These are phyloP conservation scores for Oenanthe oenanthe DNA, from an alignment of 2,113 vertebrate genomes.

Conservation along the genomic window DNA sequence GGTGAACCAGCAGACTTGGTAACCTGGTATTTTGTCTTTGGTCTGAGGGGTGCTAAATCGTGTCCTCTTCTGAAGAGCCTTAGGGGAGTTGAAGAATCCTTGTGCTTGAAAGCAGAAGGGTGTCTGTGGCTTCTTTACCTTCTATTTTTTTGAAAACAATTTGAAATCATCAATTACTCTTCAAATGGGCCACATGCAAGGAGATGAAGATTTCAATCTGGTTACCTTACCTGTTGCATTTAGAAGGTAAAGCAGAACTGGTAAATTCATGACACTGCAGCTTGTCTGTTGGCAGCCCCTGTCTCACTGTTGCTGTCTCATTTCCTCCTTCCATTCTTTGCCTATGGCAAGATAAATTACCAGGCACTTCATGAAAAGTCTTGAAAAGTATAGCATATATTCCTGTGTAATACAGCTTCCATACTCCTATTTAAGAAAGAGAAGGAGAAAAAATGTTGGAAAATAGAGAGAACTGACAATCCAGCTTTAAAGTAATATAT, in stretches of 20 bases:
- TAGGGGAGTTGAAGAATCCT: not conserved
- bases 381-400: not conserved
- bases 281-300: not conserved
- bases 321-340: not conserved
- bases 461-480: not conserved
- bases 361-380: not conserved
- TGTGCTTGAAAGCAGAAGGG: not conserved
- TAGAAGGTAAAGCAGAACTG: not conserved
- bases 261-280: not conserved
- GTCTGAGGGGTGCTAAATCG: not conserved
- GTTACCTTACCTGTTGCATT: not conserved
- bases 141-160: not conserved
- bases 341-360: not conserved
- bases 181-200: not conserved
- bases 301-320: not conserved
- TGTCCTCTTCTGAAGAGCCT: not conserved
- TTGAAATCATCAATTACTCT: not conserved
- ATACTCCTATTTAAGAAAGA: not conserved
- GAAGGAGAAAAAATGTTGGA: not conserved
- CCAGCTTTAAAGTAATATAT: not conserved
- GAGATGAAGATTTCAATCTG: not conserved
- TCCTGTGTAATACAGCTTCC: not conserved
- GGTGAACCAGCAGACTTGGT: not conserved
- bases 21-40: not conserved
- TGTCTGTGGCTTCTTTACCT: fast-evolving